These are phyloP conservation scores for Epinotia bilunana DNA, from an alignment of 2,888 invertebrate species.

Conservation along the genomic window DNA sequence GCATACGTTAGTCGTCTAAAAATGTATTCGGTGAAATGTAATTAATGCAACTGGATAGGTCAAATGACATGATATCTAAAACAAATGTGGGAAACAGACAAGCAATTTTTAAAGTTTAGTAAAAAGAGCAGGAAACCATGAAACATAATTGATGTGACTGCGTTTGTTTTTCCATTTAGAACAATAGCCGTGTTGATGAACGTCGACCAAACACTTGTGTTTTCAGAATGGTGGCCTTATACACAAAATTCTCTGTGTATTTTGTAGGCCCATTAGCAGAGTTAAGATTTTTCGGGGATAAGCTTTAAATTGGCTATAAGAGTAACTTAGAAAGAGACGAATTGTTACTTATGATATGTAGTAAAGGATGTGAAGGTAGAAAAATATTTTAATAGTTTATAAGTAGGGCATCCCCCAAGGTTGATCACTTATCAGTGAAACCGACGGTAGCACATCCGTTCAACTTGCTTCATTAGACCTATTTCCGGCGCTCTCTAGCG, in stretches of 20 bases:
- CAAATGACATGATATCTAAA: background rate
- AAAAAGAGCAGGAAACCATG: slow-evolving; percentile 59
- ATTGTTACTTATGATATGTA: slow-evolving; percentile 9
- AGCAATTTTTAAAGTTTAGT: slow-evolving; percentile 38
- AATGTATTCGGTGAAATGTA: background rate
- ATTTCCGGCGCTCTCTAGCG: slow-evolving; percentile 55
- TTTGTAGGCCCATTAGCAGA: background rate
- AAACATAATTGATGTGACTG: slow-evolving; percentile 69
- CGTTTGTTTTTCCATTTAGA: slow-evolving; percentile 69
- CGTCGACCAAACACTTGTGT: slow-evolving; percentile 70
- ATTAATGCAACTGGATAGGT: background rate
- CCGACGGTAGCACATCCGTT: slow-evolving; percentile 67
- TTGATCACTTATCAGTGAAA: slow-evolving; percentile 67
- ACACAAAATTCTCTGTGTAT: slow-evolving; percentile 55
- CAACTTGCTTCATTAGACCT: slow-evolving; percentile 62
- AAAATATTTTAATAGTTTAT: slow-evolving; percentile 57
- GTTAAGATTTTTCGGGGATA: background rate
- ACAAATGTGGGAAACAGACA: slow-evolving; percentile 26
- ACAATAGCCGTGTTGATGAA: slow-evolving; percentile 76
- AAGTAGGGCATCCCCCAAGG: slow-evolving; percentile 68
- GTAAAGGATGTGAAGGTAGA: slow-evolving; percentile 14
- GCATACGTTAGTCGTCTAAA: too few species aligned
- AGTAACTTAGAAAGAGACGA: background rate
- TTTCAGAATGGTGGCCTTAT: slow-evolving; percentile 67
- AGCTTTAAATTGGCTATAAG: slow-evolving; percentile 5